Evolutionary conservation across 2,797 vertebrate species (phyloP).

Genomic region (Myripristis murdjan): DNA sequence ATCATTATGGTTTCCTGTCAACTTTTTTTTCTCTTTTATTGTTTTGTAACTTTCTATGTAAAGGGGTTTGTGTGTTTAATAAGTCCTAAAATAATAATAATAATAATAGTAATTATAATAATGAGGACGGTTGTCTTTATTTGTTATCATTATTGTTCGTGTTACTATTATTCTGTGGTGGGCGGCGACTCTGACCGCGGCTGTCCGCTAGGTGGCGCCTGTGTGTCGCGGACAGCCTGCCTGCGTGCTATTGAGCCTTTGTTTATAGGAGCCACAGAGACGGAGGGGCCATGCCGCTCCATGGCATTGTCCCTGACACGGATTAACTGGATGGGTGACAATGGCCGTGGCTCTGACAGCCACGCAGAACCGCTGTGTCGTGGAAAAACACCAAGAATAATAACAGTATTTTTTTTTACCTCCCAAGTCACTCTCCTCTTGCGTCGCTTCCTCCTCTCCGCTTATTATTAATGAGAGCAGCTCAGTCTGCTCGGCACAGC

Average conservation of each 20-base stretch:
- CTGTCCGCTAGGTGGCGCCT: conserved; percentile 63
- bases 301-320: conserved; percentile 84
- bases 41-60: too few relatives aligned
- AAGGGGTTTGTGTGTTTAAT: too few relatives aligned
- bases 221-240: conserved; percentile 50
- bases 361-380: conserved; percentile 44
- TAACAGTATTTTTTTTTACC: conserved; percentile 75
- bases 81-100: too few relatives aligned
- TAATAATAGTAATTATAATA: too few relatives aligned
- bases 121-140: too few relatives aligned
- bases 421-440: conserved; percentile 74
- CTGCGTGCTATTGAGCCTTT: conserved; percentile 87
- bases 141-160: conserved; percentile 12
- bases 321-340: conserved; percentile 79
- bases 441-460: conserved; percentile 83
- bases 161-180: conserved; percentile 11
- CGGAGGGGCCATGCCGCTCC: conserved; percentile 87
- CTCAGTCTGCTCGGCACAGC: conserved; percentile 79
- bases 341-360: conserved; percentile 73
- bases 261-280: conserved; percentile 89
- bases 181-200: conserved; percentile 38
- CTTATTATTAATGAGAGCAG: conserved; percentile 87
- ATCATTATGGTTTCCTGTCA: too few relatives aligned
- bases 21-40: too few relatives aligned
- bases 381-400: conserved; percentile 49